Evolutionary conservation across 2,888 invertebrate species (phyloP), one percentile per base, ranked within the genome.

Genomic region (Acanthococcus lagerstroemiae): DNA sequence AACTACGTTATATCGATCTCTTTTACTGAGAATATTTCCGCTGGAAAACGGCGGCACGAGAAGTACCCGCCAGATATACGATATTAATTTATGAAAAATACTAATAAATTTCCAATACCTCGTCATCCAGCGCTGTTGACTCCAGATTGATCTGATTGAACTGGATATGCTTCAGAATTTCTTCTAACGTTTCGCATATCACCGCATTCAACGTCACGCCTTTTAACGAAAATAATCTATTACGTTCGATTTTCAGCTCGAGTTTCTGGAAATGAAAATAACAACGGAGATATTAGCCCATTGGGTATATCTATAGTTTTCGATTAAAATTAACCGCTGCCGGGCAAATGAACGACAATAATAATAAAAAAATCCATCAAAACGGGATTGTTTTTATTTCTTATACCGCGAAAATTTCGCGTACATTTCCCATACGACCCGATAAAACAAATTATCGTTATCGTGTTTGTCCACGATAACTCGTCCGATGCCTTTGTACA

Each of bases 181-280:
- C 88, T 76, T 93, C 94, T 58, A 94, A 76, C 17, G 90, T 84
- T 78, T 94, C 92, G 74, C 85, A 84, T 69, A 84, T 85, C 67
- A 83, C 81, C 69, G 83, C 77, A 69, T 84, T 82, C 68, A 87
- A 77, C 69, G 82, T 78, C 70, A 83, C 81, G 68, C 83, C 83
- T 77, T 79, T 76, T 57, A 84, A 76, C 72, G 78, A 77, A 58
- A 88, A 79, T 54, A 82, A 78, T 15, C 83, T 80, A 56, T 83
- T 83, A n/a, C 87, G 80, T 3, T 75, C 75, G 17, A 72, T 71
- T 67, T 75, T 74, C 69, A 77, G 72, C 69, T 78, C 77, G 71
- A 78, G 73, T 72, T 73, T 77, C 79, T 77, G 71, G 61, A 67
- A 73, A 30, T 71, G 52, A 67, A 69, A 68, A 26, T 60, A 69